Evolutionary conservation across 2,888 invertebrate species (phyloP).

Genomic region (Tiphia femorata): DNA sequence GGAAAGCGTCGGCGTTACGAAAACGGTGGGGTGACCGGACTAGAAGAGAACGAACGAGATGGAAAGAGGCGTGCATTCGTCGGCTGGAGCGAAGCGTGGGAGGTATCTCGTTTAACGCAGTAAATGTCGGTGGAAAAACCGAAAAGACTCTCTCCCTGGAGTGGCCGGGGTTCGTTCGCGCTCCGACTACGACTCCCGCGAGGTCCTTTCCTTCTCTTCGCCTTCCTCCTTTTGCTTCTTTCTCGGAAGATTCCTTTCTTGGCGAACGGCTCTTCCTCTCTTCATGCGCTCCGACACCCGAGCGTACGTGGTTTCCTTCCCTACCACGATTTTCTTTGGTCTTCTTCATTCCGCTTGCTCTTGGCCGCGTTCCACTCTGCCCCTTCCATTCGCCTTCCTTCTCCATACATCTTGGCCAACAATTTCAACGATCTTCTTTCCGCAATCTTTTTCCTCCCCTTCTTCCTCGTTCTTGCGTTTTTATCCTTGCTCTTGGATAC

Average conservation of each 20-base stretch:
- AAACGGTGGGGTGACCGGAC: background rate
- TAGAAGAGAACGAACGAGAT: background rate
- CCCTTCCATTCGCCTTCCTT: too few relatives aligned
- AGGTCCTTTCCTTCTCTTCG: constrained; percentile 40
- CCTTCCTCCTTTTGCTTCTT: constrained; percentile 21
- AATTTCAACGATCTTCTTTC: constrained; percentile 21
- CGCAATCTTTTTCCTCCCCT: constrained; percentile 14
- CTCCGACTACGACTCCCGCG: constrained; percentile 60
- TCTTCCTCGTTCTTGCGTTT: constrained; percentile 11
- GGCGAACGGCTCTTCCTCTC: too few relatives aligned
- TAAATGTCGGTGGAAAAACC: constrained; percentile 48
- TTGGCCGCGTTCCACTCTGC: too few relatives aligned
- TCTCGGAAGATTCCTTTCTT: too few relatives aligned
- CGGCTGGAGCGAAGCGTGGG: constrained; percentile 4
- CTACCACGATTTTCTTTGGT: too few relatives aligned
- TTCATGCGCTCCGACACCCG: too few relatives aligned
- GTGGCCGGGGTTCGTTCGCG: constrained; percentile 56
- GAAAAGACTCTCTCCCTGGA: constrained; percentile 47
- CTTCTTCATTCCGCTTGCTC: too few relatives aligned
- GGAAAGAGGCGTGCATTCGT: constrained; percentile 6
- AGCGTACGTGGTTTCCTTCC: too few relatives aligned
- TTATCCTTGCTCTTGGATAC: background rate
- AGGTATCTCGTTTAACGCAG: constrained; percentile 42
- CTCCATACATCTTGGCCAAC: too few relatives aligned
- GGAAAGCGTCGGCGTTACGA: too few relatives aligned